A percentile compares a stretch with the other conserved stretches of the same genome.
phyloP scores from a whole-genome alignment of 2,888 invertebrate species.

The Drosophila subsilvestris region DNA sequence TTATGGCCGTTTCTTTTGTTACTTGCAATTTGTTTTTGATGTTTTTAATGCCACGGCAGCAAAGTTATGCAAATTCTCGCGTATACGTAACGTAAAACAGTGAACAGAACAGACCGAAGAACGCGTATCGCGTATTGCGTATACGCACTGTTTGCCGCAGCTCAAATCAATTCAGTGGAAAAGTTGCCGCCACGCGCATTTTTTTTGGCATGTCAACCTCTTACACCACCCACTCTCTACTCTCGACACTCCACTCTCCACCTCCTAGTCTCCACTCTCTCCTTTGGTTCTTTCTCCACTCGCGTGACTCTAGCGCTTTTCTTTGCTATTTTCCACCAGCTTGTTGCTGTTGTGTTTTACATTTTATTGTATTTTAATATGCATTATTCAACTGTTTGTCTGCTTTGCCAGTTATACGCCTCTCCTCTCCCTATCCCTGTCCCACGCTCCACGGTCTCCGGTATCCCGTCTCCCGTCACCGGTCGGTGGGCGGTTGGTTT shows the following conservation, averaged over 20 bases:
- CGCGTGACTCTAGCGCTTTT: neutral
- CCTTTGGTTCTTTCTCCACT: neutral
- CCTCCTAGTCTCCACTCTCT: conserved; percentile 6
- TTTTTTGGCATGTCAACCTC: conserved; percentile 52
- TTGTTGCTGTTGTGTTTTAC: conserved; percentile 60
- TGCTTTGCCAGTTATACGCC: conserved; percentile 14
- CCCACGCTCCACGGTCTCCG: neutral
- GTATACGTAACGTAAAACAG: neutral
- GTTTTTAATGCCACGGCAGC: conserved; percentile 56
- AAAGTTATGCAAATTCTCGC: conserved; percentile 58
- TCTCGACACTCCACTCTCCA: neutral
- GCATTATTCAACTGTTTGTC: conserved; percentile 67
- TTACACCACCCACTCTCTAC: neutral
- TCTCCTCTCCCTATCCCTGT: neutral
- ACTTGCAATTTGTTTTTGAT: conserved; percentile 62
- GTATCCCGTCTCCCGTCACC: neutral
- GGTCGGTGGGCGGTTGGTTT: neutral
- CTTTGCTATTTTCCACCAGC: neutral
- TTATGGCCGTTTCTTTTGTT: conserved; percentile 52
- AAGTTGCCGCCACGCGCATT: conserved; percentile 68
- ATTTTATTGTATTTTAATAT: conserved; percentile 80
- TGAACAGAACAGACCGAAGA: neutral
- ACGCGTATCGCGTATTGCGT: conserved; percentile 20
- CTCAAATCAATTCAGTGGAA: conserved; percentile 76
- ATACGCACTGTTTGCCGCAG: conserved; percentile 36